A percentile compares a stretch with the other conserved stretches of the same genome.
Conservation (phyloP, 2,113 vertebrate genomes). For the Mungos mungo region DNA sequence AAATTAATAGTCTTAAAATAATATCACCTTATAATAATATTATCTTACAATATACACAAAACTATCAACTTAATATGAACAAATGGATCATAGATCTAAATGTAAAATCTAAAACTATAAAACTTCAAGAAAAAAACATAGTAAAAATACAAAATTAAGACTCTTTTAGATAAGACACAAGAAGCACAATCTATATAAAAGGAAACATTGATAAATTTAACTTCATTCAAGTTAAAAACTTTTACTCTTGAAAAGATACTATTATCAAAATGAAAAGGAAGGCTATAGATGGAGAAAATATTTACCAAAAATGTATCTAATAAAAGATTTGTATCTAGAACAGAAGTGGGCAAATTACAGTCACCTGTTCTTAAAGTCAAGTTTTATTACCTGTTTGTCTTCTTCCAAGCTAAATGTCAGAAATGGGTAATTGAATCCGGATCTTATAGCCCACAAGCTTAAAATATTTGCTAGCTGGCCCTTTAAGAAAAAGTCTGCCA, state of each 20-base stretch:
- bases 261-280: background rate
- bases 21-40: background rate
- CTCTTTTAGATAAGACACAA: background rate
- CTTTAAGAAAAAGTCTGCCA: background rate
- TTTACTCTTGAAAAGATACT: background rate
- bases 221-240: background rate
- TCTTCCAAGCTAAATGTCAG: background rate
- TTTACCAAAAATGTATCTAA: background rate
- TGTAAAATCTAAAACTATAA: background rate
- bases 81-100: background rate
- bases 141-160: background rate
- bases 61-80: background rate
- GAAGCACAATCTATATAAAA: background rate
- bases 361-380: background rate
- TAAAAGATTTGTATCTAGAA: slow-evolving; percentile 7
- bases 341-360: background rate
- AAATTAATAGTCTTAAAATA: background rate
- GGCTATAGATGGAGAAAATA: background rate
- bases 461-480: background rate
- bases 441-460: background rate
- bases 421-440: background rate
- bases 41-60: background rate
- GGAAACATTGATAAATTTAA: background rate
- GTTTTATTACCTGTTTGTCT: background rate
- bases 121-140: background rate